Evolutionary conservation across 2,888 invertebrate genomes (phyloP).

Genomic region (Octonoba sinensis): DNA sequence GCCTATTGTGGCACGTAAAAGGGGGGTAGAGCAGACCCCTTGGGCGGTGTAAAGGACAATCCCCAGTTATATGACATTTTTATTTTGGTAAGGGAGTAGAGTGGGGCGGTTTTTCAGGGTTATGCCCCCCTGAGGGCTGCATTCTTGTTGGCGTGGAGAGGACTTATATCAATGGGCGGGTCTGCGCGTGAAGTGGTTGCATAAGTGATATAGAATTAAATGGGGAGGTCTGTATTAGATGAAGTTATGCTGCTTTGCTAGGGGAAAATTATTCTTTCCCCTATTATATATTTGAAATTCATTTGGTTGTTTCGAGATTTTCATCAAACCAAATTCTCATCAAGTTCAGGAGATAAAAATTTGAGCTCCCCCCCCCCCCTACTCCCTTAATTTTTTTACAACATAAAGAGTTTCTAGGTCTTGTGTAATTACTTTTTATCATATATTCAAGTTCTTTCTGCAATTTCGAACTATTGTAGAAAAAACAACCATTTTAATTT

Average conservation of each 20-base stretch:
- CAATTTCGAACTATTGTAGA: no score
- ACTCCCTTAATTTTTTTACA: no score
- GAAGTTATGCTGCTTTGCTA: background rate
- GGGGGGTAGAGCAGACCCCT: conserved; percentile 7
- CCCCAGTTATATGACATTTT: conserved; percentile 44
- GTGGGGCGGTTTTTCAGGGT: background rate
- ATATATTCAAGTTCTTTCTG: no score
- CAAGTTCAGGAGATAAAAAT: no score
- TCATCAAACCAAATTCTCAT: no score
- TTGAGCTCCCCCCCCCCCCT: no score
- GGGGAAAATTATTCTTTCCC: no score
- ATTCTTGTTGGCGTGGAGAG: conserved; percentile 27
- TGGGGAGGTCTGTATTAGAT: conserved; percentile 2
- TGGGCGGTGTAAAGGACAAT: conserved; percentile 26
- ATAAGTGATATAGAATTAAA: conserved; percentile 45
- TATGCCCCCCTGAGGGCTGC: conserved; percentile 35
- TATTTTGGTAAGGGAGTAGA: conserved; percentile 43
- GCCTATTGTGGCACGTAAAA: conserved; percentile 45
- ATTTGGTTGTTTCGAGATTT: no score
- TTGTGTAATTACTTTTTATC: no score
- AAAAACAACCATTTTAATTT: no score
- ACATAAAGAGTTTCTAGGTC: no score
- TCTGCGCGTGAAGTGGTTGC: conserved; percentile 14
- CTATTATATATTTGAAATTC: no score
- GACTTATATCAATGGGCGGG: conserved; percentile 1